Evolutionary conservation across 2,797 vertebrate genomes (phyloP).

Genomic region (Pipistrellus nathusii): DNA sequence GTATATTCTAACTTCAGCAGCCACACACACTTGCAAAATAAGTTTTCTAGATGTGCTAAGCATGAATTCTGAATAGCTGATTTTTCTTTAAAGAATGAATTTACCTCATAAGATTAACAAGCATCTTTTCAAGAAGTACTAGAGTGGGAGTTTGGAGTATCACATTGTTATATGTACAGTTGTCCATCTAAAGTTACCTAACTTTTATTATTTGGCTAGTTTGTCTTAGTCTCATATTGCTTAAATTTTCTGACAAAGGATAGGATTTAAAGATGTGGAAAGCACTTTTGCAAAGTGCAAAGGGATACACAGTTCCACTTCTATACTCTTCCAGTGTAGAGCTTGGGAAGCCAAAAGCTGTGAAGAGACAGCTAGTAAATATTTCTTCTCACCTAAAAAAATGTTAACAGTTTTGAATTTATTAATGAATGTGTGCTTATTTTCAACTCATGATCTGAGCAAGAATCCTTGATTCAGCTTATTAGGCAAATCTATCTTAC

Average conservation of each 20-base stretch:
- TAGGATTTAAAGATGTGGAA: neutral
- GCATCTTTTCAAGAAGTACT: neutral
- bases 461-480: neutral
- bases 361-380: neutral
- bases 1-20: conserved; percentile 32
- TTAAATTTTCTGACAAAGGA: neutral
- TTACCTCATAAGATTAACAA: neutral
- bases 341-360: neutral
- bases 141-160: neutral
- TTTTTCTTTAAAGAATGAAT: conserved; percentile 29
- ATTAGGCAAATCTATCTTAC: neutral
- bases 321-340: neutral
- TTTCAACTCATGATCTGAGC: neutral
- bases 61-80: neutral
- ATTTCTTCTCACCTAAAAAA: neutral
- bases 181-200: conserved; percentile 21
- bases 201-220: neutral
- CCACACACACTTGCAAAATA: neutral
- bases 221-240: neutral
- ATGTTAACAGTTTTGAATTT: neutral
- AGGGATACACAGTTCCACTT: neutral
- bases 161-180: neutral
- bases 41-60: neutral
- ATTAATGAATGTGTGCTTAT: neutral
- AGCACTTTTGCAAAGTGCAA: neutral